Base-by-base conservation (phyloP, 2,888 invertebrate species). In the Phytoseiulus persimilis region DNA sequence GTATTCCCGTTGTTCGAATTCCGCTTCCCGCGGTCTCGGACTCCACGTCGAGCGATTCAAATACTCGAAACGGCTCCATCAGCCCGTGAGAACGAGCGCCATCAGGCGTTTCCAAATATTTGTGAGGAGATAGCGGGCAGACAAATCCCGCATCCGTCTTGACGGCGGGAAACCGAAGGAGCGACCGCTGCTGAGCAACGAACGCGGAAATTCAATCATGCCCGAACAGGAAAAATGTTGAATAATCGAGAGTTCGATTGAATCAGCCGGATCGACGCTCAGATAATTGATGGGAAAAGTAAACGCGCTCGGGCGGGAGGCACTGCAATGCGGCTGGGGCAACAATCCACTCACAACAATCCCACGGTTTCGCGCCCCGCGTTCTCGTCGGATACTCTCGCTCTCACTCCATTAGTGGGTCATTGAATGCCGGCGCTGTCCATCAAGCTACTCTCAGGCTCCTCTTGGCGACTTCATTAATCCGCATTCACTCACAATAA, bases 401-500 rank as follows among this genome's bases (percentile, higher is more conserved):
- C 65, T 65, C 65, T 65, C 65, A 65, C 65, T 65, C 65, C 65
- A 65, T 65, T 65, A 65, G 65, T 65, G 65, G 28, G 65, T 23
- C 65, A 65, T 65, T 65, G 65, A 65, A 65, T 65, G 23, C 65
- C 65, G 65, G 1, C 65, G 65, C 65, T 65, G 65, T 65, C 65
- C 65, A 65, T 65, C 65, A 65, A 28, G 65, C 65, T 65, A 65
- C 65, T 65, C 65, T 65, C 65, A 65, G 65, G 65, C 65, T 23
- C 11, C 65, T 65, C 65, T 65, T 23, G 65, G 65, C 65, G 65
- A 65, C 65, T 65, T 65, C 65, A 65, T 65, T 65, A 65, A 65
- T 65, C 65, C 65, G 65, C 65, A 65, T 65, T 65, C 65, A 65
- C 65, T 65, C 65, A 65, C 65, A 65, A 65, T 65, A 65, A 65